Evolutionary conservation across 1,140 invertebrate species (phyloP).

Genomic region (Latrodectus geometricus): DNA sequence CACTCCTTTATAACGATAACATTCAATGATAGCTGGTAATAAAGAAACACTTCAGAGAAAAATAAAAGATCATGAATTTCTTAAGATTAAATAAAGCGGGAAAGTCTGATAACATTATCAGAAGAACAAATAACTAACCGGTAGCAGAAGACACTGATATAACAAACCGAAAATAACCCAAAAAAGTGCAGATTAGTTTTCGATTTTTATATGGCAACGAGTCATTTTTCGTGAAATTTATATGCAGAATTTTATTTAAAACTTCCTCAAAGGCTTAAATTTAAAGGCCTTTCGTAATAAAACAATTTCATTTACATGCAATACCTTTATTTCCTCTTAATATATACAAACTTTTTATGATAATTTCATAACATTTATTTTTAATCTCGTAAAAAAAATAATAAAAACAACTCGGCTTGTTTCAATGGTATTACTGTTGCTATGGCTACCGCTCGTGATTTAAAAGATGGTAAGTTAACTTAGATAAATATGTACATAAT

Average conservation of each 20-base stretch:
- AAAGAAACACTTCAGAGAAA: too few relatives aligned
- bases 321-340: too few relatives aligned
- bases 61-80: too few relatives aligned
- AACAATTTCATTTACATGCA: too few relatives aligned
- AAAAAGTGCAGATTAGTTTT: not conserved
- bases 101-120: not conserved
- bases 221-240: too few relatives aligned
- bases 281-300: too few relatives aligned
- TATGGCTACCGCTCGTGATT: conserved; percentile 55
- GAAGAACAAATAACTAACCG: not conserved
- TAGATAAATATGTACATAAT: not conserved
- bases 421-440: not conserved
- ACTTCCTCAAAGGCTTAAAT: too few relatives aligned
- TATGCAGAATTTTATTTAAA: too few relatives aligned
- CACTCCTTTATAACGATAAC: too few relatives aligned
- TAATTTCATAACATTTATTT: not conserved
- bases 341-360: too few relatives aligned
- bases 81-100: too few relatives aligned
- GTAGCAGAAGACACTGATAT: not conserved
- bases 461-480: conserved; percentile 49
- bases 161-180: not conserved
- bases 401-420: not conserved
- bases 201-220: not conserved
- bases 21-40: too few relatives aligned
- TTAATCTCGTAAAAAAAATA: not conserved